Evolutionary conservation across 2,888 invertebrate species (phyloP).

Genomic region (Steinernema carpocapsae): DNA sequence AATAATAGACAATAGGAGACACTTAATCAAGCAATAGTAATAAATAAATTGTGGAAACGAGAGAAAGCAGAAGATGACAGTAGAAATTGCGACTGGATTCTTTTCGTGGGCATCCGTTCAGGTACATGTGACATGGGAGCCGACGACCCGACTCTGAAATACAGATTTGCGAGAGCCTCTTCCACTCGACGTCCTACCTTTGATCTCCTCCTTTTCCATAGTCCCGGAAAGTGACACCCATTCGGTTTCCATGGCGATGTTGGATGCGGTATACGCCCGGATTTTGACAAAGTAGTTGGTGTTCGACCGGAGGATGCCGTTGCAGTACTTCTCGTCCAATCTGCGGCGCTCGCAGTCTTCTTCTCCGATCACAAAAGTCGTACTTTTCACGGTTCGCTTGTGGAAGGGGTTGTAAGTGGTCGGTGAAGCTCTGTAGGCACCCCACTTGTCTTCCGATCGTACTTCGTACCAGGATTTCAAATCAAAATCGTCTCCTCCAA

Average conservation of each 20-base stretch:
- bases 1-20: background rate
- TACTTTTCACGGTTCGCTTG: conserved; percentile 45
- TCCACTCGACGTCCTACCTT: background rate
- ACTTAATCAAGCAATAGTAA: background rate
- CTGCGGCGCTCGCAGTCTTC: conserved; percentile 63
- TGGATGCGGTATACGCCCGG: conserved; percentile 62
- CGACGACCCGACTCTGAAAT: conserved; percentile 50
- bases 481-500: conserved; percentile 64
- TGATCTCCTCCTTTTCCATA: conserved; percentile 40
- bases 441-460: conserved; percentile 59
- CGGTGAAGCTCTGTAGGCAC: conserved; percentile 59
- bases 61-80: background rate
- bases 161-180: no score
- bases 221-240: conserved; percentile 61
- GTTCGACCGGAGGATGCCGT: conserved; percentile 62
- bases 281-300: conserved; percentile 63
- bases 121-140: conserved; percentile 67
- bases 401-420: conserved; percentile 63
- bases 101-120: conserved; percentile 64
- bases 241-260: conserved; percentile 66
- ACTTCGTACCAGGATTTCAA: conserved; percentile 65
- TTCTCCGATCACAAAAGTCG: conserved; percentile 62
- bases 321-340: conserved; percentile 66
- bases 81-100: background rate
- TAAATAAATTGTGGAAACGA: background rate